Conservation (phyloP, 2,888 invertebrate species). For the Acrobasis consociella region DNA sequence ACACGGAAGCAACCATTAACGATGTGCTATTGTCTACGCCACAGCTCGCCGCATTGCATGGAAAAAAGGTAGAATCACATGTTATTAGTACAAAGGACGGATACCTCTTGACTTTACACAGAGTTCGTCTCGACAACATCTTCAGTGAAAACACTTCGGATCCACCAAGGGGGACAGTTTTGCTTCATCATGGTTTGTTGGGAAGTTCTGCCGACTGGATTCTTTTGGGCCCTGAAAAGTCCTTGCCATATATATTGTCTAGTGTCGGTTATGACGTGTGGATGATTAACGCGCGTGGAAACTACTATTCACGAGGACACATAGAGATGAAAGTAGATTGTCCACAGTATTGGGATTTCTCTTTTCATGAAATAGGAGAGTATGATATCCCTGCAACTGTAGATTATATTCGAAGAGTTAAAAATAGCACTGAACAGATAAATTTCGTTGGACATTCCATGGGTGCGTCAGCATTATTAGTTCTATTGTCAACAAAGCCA, state of each 20-base stretch:
- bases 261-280: constrained; percentile 83
- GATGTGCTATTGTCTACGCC: constrained; percentile 51
- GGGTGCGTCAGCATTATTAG: constrained; percentile 62
- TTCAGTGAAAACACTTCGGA: background rate
- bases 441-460: constrained; percentile 67
- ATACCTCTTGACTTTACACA: constrained; percentile 60
- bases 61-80: constrained; percentile 58
- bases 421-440: constrained; percentile 47
- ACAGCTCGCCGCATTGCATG: constrained; percentile 54
- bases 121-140: constrained; percentile 36
- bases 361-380: constrained; percentile 65
- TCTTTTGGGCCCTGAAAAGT: constrained; percentile 56
- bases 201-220: constrained; percentile 73
- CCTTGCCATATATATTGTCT: constrained; percentile 74
- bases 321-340: constrained; percentile 40
- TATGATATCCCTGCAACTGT: constrained; percentile 59
- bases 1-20: constrained; percentile 43
- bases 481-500: constrained; percentile 54
- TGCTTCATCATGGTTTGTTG: constrained; percentile 65
- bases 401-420: constrained; percentile 53
- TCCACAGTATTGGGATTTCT: constrained; percentile 58
- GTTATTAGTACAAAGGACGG: constrained; percentile 58
- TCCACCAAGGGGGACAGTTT: constrained; percentile 43
- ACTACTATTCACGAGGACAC: constrained; percentile 62
- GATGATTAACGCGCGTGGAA: constrained; percentile 80